A percentile compares a stretch with the other conserved stretches of the same genome.
phyloP scores from a whole-genome alignment of 2,888 invertebrate genomes.

The Drosophila macrospina region DNA sequence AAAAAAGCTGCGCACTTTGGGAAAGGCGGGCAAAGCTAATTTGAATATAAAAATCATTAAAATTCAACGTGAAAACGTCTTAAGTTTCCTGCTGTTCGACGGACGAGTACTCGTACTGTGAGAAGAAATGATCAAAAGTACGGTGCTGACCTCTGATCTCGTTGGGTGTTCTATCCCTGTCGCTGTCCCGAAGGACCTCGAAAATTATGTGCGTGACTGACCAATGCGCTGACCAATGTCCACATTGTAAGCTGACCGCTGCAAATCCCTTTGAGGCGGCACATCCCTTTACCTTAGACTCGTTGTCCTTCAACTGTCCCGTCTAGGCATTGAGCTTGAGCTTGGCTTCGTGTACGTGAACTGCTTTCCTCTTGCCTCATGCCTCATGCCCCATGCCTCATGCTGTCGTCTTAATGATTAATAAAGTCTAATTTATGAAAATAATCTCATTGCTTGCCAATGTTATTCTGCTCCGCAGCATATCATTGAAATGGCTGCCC shows the following conservation, averaged over 20 bases:
- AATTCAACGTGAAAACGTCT: slow-evolving; percentile 79
- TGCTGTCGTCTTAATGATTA: slow-evolving; percentile 82
- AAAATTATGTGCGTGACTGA: slow-evolving; percentile 82
- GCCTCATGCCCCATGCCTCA: slow-evolving; percentile 29
- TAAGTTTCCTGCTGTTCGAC: slow-evolving; percentile 73
- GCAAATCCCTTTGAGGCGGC: slow-evolving; percentile 60
- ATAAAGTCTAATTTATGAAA: slow-evolving; percentile 84
- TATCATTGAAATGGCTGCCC: slow-evolving; percentile 47
- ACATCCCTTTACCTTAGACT: slow-evolving; percentile 62
- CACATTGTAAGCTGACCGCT: slow-evolving; percentile 70
- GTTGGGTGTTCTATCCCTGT: slow-evolving; percentile 49
- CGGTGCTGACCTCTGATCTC: slow-evolving; percentile 84
- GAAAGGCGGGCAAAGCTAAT: slow-evolving; percentile 70
- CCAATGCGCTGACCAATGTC: slow-evolving; percentile 83
- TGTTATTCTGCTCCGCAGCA: slow-evolving; percentile 32
- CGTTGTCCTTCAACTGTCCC: slow-evolving; percentile 77
- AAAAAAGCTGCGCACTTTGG: slow-evolving; percentile 34
- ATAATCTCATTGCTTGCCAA: slow-evolving; percentile 78
- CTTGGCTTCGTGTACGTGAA: slow-evolving; percentile 8
- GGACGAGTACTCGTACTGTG: slow-evolving; percentile 64
- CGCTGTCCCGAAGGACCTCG: slow-evolving; percentile 34
- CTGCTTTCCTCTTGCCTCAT: slow-evolving; percentile 3
- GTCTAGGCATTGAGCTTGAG: slow-evolving; percentile 37
- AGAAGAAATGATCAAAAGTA: slow-evolving; percentile 83
- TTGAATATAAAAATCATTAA: slow-evolving; percentile 82